Base-by-base conservation (phyloP, 2,113 vertebrate species). In the Anser cygnoides region DNA sequence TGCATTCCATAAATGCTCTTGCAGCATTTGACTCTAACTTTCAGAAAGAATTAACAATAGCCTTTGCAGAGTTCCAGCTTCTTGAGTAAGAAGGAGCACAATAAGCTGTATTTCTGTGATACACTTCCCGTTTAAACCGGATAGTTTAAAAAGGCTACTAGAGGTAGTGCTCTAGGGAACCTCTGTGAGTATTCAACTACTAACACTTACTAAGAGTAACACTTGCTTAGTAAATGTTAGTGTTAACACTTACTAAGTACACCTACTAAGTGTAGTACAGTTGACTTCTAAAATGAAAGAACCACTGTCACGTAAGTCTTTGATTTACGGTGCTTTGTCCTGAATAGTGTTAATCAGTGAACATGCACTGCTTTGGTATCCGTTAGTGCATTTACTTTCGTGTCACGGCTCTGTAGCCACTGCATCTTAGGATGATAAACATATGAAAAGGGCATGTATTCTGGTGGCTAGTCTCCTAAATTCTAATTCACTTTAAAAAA, bases 231-330 rank as follows among this genome's bases (percentile, higher is more conserved):
- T 44, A 44, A 44, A 44, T 49, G 46, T 49, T 22, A 21, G 46
- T 11, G 46, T 49, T 49, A 49, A 21, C 20, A 22, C 46, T 20
- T 46, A 19, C 4, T 17, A 19, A 41, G 44, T 46, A 46, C 44
- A 19, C 44, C 21, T 49, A 49, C 10, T 49, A 54, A 39, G 4
- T 29, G 8, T 50, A 21, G 17, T n/a, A 37, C 21, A 41, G 18
- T 65, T 79, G 37, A 44, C 29, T 35, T 89, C 39, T 44, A n/a
- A 28, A 43, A 74, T 41, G 58, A 13, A 89, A 41, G 84, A 81
- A 7, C 8, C 3, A 2, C 22, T 29, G 11, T 61, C 87, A n/a
- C 1, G 0, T n/a, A 66, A 49, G 28, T 54, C 3, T 21, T 49
- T 65, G 46, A 49, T 5, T 78, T 35, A 20, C 43, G 14, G 12